Evolutionary conservation across 2,113 vertebrate genomes (phyloP).

Genomic region (Meriones unguiculatus): DNA sequence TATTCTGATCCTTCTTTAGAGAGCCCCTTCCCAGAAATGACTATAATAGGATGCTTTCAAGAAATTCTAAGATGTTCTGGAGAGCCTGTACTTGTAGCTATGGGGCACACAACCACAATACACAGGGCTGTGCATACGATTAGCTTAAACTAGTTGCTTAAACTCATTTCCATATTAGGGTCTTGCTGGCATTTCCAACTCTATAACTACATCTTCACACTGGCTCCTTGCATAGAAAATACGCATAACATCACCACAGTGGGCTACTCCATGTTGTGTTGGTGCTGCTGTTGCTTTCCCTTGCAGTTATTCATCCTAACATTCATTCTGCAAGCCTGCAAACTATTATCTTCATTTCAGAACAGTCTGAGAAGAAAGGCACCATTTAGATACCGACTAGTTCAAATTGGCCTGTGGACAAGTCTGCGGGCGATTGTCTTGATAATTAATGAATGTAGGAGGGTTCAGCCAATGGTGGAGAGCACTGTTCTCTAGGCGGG

Average conservation of each 20-base stretch:
- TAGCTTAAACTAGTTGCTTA: not conserved
- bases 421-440: not conserved
- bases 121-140: not conserved
- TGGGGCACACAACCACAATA: not conserved
- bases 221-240: not conserved
- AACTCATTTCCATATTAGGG: not conserved
- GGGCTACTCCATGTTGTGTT: not conserved
- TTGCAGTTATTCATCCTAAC: not conserved
- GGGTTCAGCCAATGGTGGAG: not conserved
- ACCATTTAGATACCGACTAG: not conserved
- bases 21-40: not conserved
- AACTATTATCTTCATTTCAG: constrained; percentile 4
- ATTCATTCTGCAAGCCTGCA: not conserved
- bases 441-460: not conserved
- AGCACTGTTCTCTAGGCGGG: not conserved
- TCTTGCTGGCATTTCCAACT: not conserved
- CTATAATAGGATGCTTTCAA: not conserved
- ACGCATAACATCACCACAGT: not conserved
- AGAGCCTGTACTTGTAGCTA: not conserved
- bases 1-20: not conserved
- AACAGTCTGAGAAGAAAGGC: not conserved
- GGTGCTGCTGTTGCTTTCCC: not conserved
- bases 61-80: constrained; percentile 9
- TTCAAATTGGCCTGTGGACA: no score
- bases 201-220: not conserved